Conservation (phyloP, 2,113 vertebrate species). For the Paramormyrops kingsleyae region DNA sequence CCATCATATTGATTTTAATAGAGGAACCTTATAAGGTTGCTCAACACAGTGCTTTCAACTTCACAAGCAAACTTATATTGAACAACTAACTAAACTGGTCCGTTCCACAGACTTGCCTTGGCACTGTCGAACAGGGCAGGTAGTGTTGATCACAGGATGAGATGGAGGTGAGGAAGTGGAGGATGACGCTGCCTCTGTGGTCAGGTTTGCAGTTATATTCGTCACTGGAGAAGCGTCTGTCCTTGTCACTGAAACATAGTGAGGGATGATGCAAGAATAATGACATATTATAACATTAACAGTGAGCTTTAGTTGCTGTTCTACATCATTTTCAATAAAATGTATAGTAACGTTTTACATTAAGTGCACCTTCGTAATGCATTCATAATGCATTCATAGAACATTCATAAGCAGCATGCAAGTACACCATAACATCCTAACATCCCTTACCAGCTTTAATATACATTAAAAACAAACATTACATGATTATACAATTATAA, state of each 20-base stretch:
- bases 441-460: no score
- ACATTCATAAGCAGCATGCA: no score
- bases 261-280: background rate
- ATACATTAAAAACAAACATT: no score
- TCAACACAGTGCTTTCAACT: background rate
- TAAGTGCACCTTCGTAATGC: no score
- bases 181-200: background rate
- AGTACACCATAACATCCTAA: no score
- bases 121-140: background rate
- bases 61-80: background rate
- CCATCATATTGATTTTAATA: background rate
- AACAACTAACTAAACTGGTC: no score
- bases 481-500: no score
- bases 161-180: background rate
- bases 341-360: no score
- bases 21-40: no score
- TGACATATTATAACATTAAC: background rate
- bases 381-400: no score
- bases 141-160: rapidly evolving
- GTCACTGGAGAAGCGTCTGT: background rate
- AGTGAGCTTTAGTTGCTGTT: background rate
- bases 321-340: background rate
- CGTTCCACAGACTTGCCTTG: constrained; percentile 28
- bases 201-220: background rate
- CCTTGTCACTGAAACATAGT: background rate